Base-by-base conservation (phyloP, 2,113 vertebrate genomes). In the Rhadina sibilatrix region DNA sequence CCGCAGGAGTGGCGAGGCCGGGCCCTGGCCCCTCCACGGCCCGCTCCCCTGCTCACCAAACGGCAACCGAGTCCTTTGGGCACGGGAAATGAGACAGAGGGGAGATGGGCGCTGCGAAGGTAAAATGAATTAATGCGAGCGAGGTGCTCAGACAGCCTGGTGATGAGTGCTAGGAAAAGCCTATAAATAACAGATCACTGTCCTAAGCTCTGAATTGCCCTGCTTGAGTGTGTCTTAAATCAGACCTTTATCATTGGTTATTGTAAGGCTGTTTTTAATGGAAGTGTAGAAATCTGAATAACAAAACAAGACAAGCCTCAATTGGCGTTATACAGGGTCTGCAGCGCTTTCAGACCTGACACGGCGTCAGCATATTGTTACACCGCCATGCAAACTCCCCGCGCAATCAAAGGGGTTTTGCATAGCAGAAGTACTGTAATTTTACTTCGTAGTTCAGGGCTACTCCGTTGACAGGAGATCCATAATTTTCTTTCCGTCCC, bases 111-210 rank as follows among this genome's bases (percentile, higher is more conserved):
- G 25, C 74, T 53, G 49, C 35, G 71, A 71, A 96, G 88, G 94
- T 95, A 80, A 90, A 95, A 97, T 96, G 89, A 97, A 97, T 97
- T 95, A 96, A 96, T 68, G 94, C 38, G 19, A 87, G 71, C 31
- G 76, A 86, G 90, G 82, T 91, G 94, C 83, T 94, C 94, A 76
- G 92, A 30, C 72, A 89, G 74, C 81, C 80, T 69, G 85, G 87
- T 89, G 94, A 95, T 85, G 83, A 95, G 94, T 72, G 94, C 85
- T 95, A 92, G 81, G 91, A 94, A 95, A 96, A 95, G 79, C 95
- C 96, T 95, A 95, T 96, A 97, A 96, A 96, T 95, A 96, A 96
- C 97, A 90, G 93, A 92, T 89, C 87, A 90, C 96, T 87, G 92
- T 95, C 95, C 95, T 91, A 83, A 95, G 95, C 83, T 95, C 83